A percentile compares a stretch with the other conserved stretches of the same genome.
Conservation (phyloP, 2,888 invertebrate genomes). For the Trichogramma evanescens region DNA sequence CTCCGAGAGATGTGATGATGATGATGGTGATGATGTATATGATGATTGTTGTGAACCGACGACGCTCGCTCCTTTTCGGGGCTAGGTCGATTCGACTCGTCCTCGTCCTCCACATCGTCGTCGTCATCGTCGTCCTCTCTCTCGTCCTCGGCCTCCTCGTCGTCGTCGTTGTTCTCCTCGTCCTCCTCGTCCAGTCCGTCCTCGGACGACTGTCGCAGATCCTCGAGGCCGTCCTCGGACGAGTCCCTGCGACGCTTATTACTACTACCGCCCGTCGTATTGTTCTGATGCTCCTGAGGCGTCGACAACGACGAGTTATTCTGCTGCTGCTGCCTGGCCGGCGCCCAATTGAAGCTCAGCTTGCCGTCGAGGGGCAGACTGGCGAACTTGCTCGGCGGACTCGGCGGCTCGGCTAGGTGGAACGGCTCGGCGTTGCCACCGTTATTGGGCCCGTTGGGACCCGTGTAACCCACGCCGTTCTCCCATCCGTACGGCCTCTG, state of each 20-base stretch:
- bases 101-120: constrained; percentile 18
- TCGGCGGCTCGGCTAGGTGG: constrained; percentile 52
- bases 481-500: constrained; percentile 72
- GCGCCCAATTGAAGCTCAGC: constrained; percentile 52
- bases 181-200: constrained; percentile 35
- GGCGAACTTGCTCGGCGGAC: constrained; percentile 59
- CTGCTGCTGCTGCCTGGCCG: constrained; percentile 47
- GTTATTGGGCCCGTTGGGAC: neutral
- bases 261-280: neutral
- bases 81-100: constrained; percentile 27
- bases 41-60: constrained; percentile 25
- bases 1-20: constrained; percentile 34
- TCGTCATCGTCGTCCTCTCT: constrained; percentile 19
- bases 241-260: constrained; percentile 15
- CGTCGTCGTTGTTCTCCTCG: constrained; percentile 25
- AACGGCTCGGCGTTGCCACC: constrained; percentile 31
- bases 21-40: constrained; percentile 21
- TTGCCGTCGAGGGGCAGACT: constrained; percentile 60
- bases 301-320: no score
- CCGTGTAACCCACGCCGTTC: constrained; percentile 36
- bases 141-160: constrained; percentile 12
- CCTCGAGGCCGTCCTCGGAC: constrained; percentile 69
- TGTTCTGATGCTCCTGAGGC: neutral
- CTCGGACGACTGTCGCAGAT: constrained; percentile 56
- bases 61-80: constrained; percentile 28